phyloP scores from a whole-genome alignment of 2,113 vertebrate genomes.

The Cochlearius cochlearius region DNA sequence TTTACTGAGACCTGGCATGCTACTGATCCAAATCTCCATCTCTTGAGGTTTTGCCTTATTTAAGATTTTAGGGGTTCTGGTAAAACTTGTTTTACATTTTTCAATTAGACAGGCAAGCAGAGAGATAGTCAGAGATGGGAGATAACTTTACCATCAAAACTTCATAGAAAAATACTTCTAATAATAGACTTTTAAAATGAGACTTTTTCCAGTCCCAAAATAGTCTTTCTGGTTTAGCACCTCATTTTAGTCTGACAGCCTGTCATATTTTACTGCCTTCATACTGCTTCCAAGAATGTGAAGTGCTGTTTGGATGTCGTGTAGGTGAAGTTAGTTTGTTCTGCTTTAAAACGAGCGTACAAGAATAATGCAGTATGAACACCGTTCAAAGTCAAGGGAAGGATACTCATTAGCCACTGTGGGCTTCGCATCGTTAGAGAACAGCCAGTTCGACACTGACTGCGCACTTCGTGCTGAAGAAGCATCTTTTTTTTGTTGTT shows the following conservation, averaged over 20 bases:
- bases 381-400: not conserved
- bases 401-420: not conserved
- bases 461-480: not conserved
- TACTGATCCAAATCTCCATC: not conserved
- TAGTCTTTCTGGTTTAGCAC: conserved; percentile 57
- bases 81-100: conserved; percentile 29
- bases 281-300: conserved; percentile 39
- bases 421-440: not conserved
- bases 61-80: not conserved
- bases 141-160: conserved; percentile 31
- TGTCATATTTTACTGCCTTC: conserved; percentile 60
- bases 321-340: conserved; percentile 54
- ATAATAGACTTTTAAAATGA: conserved; percentile 48
- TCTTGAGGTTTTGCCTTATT: not conserved
- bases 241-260: conserved; percentile 57
- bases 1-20: not conserved
- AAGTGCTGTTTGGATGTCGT: conserved; percentile 42
- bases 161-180: conserved; percentile 45
- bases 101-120: not conserved
- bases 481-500: not conserved
- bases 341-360: conserved; percentile 11
- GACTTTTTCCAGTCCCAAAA: conserved; percentile 60
- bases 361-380: not conserved
- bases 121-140: conserved; percentile 5
- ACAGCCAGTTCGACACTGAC: not conserved